phyloP scores from a whole-genome alignment of 2,113 vertebrate genomes.

The Polyodon spathula region DNA sequence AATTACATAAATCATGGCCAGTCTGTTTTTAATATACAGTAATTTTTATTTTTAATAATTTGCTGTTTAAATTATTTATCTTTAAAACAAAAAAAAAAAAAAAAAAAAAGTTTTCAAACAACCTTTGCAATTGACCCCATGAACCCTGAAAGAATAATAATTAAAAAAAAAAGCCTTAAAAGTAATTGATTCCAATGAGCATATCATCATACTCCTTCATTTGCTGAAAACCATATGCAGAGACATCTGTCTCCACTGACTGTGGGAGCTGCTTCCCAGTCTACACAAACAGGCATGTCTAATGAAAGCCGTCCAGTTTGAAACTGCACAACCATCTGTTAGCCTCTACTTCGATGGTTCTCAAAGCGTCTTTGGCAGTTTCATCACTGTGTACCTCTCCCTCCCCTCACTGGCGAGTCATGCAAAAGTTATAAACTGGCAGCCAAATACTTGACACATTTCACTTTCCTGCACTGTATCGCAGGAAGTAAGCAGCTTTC shows the following conservation, averaged over 20 bases:
- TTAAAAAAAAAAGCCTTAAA: conserved; percentile 19
- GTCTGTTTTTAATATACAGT: conserved; percentile 36
- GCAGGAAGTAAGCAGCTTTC: too few species aligned
- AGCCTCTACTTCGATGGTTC: background rate
- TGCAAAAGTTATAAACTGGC: too few species aligned
- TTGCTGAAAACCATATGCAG: conserved; percentile 54
- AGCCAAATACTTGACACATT: too few species aligned
- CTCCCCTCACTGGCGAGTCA: conserved; percentile 30
- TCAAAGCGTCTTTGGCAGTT: background rate
- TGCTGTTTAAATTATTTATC: conserved; percentile 23
- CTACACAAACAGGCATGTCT: conserved; percentile 21
- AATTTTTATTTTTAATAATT: conserved; percentile 21
- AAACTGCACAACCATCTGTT: conserved; percentile 55
- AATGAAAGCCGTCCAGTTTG: conserved; percentile 35
- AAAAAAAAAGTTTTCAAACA: background rate
- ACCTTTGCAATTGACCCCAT: conserved; percentile 9
- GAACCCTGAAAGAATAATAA: conserved; percentile 9
- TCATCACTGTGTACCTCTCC: conserved; percentile 18
- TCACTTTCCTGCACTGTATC: too few species aligned
- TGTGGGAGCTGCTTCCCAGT: conserved; percentile 29
- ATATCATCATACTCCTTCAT: conserved; percentile 33
- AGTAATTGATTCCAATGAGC: conserved; percentile 20
- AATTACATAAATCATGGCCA: conserved; percentile 41
- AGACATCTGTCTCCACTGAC: conserved; percentile 50
- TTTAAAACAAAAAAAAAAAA: conserved; percentile 13